Conservation (phyloP, 2,113 vertebrate species). For the Thymallus thymallus region DNA sequence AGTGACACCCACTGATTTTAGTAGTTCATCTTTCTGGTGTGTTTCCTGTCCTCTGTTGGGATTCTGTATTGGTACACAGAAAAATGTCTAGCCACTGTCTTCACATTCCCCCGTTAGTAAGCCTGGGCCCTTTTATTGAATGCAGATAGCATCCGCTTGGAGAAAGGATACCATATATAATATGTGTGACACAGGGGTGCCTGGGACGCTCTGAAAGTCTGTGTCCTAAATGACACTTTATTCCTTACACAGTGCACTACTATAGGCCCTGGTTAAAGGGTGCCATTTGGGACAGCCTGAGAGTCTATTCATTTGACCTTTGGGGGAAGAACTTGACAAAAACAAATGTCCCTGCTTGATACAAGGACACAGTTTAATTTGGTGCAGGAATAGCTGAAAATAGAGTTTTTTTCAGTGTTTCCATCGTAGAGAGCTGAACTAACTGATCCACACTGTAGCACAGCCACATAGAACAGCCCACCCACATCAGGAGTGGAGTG, state of each 20-base stretch:
- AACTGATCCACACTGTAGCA: conserved; percentile 33
- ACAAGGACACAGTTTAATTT: conserved; percentile 64
- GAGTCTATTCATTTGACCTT: conserved; percentile 52
- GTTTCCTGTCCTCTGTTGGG: background rate
- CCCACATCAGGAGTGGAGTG: conserved; percentile 25
- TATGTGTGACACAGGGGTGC: conserved; percentile 45
- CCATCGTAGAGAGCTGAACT: conserved; percentile 19
- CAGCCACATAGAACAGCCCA: conserved; percentile 12
- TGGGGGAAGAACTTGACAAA: conserved; percentile 49
- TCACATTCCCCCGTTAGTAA: conserved; percentile 30
- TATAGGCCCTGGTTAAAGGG: too few species aligned
- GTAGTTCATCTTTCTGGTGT: too few species aligned
- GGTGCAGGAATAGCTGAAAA: conserved; percentile 44
- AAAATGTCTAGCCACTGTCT: background rate
- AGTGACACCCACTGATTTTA: too few species aligned
- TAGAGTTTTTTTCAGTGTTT: conserved; percentile 11
- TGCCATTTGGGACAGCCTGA: too few species aligned
- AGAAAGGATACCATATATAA: background rate
- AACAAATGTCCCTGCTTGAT: conserved; percentile 65
- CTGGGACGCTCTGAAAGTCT: background rate
- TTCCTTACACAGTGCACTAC: too few species aligned
- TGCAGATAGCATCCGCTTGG: background rate
- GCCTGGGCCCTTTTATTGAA: background rate
- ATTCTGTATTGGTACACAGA: background rate
- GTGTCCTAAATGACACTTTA: background rate